Percentiles rank a stretch among this genome's conserved stretches.
phyloP scores from a whole-genome alignment of 2,797 vertebrate genomes.

The Pyrocephalus nanus region DNA sequence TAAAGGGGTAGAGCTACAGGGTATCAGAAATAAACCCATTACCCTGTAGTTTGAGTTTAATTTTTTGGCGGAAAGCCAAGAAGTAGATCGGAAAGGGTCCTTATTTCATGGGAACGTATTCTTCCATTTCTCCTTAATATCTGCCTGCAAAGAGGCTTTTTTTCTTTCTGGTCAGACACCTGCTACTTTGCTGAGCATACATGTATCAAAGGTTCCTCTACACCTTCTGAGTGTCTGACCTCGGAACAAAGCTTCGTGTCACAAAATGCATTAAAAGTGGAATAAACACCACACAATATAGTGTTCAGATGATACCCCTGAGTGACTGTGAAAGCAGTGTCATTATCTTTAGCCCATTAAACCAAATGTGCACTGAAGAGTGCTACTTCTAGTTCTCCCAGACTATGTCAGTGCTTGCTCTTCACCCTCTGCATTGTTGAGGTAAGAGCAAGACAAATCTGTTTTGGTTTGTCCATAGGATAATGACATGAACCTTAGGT shows the following conservation, averaged over 20 bases:
- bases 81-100: background rate
- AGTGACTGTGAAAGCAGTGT: background rate
- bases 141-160: background rate
- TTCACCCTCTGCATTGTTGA: background rate
- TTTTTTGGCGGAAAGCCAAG: background rate
- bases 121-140: background rate
- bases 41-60: background rate
- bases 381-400: background rate
- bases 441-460: background rate
- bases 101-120: background rate
- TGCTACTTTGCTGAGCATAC: background rate
- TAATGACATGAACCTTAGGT: background rate
- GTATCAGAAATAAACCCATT: background rate
- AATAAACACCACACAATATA: background rate
- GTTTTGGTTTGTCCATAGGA: background rate
- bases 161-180: background rate
- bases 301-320: background rate
- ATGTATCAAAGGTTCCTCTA: background rate
- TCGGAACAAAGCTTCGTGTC: background rate
- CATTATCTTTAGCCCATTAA: background rate
- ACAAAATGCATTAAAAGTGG: background rate
- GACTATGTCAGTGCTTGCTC: background rate
- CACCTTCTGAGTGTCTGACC: background rate
- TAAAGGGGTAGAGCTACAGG: background rate
- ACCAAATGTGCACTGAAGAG: background rate